Base-by-base conservation (phyloP, 2,797 vertebrate species). In the Podargus strigoides region DNA sequence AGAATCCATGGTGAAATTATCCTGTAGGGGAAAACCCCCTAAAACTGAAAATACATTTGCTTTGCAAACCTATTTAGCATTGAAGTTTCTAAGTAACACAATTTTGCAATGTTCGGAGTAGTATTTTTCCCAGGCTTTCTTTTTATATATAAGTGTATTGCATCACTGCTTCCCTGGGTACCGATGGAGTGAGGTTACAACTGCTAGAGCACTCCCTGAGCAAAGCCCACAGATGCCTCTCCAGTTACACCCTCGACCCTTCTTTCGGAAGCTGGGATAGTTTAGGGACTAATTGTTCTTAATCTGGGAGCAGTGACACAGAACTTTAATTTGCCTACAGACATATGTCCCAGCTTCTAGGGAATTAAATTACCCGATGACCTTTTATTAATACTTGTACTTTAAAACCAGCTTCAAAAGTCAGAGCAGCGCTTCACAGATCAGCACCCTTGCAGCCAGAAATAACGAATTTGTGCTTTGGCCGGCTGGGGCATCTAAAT, bases 401-500 rank as follows among this genome's bases (percentile, higher is more conserved):
- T 68, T 92, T 60, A 67, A 82, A 79, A 68, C 4, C 37, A 24
- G 32, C 44, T 70, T 46, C 42, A 17, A 24, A 47, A 67, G 39
- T 28, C 7, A 0, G 22, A 53, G 60, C 24, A 44, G 36, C 7
- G 4, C n/a, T 34, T 42, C n/a, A 12, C 53, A 44, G 50, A 39
- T 23, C 67, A 41, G 63, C 14, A 41, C 5, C 14, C 41, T 2
- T 13, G 15, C n/a, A 64, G 52, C 7, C 36, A 64, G 42, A 63
- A 90, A 63, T 27, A 46, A 70, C 0, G 4, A 42, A 39, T 62
- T 68, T 21, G 27, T 8, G 13, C 14, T 67, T n/a, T 53, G 24
- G 37, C 34, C 0, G 0, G 10, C 21, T 1, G 0, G 1, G 2
- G 36, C 39, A 34, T 16, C 50, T 19, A 36, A 34, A 50, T 27